Percentiles rank a stretch among this genome's conserved stretches.
These are phyloP conservation scores for Melinopterus prodromus DNA, from an alignment of 2,888 invertebrate genomes.

Conservation along the genomic window DNA sequence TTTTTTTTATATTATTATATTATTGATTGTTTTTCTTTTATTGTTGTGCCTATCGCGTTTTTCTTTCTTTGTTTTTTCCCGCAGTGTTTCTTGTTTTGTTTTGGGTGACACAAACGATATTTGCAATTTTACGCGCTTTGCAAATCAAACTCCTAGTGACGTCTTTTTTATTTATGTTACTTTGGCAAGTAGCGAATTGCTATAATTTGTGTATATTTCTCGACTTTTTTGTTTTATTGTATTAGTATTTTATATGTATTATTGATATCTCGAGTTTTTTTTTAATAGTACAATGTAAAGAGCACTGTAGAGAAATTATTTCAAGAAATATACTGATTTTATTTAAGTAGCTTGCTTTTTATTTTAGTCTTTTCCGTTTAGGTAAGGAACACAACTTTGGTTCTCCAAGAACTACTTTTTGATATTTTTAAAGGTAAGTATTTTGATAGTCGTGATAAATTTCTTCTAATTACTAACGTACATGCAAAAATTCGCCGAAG, in stretches of 20 bases:
- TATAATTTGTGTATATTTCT: slow-evolving; percentile 25
- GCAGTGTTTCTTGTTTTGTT: slow-evolving; percentile 6
- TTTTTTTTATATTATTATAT: slow-evolving; percentile 5
- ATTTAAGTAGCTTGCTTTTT: neutral
- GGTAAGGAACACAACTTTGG: too few relatives aligned
- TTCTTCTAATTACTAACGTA: too few relatives aligned
- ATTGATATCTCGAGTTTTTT: slow-evolving; percentile 28
- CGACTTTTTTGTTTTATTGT: slow-evolving; percentile 16
- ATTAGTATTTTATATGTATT: slow-evolving; percentile 15
- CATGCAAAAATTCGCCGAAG: too few relatives aligned
- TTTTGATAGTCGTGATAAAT: too few relatives aligned
- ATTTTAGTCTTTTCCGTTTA: neutral
- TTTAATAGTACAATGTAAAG: slow-evolving; percentile 38
- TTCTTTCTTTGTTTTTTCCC: neutral
- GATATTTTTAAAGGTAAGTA: too few relatives aligned
- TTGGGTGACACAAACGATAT: neutral
- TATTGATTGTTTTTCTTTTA: slow-evolving; percentile 10
- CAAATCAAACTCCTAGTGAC: neutral
- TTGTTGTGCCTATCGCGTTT: neutral
- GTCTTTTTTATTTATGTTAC: neutral
- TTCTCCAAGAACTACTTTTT: too few relatives aligned
- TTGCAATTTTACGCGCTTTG: neutral
- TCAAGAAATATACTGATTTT: slow-evolving; percentile 24
- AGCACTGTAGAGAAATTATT: slow-evolving; percentile 38
- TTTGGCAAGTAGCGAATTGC: slow-evolving; percentile 17